Percentiles rank a stretch among this genome's conserved stretches.
phyloP scores from a whole-genome alignment of 2,113 vertebrate species.

The Bubalus kerabau region DNA sequence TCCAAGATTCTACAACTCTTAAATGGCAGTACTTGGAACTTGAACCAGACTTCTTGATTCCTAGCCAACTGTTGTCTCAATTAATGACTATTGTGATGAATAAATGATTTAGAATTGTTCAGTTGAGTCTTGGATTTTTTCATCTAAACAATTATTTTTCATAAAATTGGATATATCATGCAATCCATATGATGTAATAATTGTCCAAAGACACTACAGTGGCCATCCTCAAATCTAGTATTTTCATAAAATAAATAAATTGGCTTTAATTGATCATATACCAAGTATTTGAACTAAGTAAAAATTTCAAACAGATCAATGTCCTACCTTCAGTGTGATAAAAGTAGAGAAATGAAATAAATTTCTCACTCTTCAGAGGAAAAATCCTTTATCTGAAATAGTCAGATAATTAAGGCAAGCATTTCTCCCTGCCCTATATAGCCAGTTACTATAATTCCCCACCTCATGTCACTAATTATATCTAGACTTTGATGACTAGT shows the following conservation, averaged over 20 bases:
- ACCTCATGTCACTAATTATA: not conserved
- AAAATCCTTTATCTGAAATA: not conserved
- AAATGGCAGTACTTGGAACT: not conserved
- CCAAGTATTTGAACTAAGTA: not conserved
- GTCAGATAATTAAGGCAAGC: not conserved
- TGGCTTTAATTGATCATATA: not conserved
- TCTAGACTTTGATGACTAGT: not conserved
- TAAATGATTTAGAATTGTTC: not conserved
- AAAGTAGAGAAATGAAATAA: not conserved
- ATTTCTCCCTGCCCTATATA: not conserved
- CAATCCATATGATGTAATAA: not conserved
- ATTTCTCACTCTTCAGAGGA: not conserved
- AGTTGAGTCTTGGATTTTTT: not conserved
- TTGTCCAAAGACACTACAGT: not conserved
- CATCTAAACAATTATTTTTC: not conserved
- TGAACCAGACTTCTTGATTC: not conserved
- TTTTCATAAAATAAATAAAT: not conserved
- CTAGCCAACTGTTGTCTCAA: not conserved
- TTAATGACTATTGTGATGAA: not conserved
- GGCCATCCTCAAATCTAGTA: not conserved
- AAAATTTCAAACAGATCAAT: conserved; percentile 1
- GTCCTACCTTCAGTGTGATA: not conserved
- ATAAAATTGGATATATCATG: not conserved
- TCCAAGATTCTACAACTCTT: not conserved
- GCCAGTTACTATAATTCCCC: not conserved